Evolutionary conservation across 2,797 vertebrate genomes (phyloP), one percentile per base, ranked within the genome.

Genomic region (Melopsittacus undulatus): DNA sequence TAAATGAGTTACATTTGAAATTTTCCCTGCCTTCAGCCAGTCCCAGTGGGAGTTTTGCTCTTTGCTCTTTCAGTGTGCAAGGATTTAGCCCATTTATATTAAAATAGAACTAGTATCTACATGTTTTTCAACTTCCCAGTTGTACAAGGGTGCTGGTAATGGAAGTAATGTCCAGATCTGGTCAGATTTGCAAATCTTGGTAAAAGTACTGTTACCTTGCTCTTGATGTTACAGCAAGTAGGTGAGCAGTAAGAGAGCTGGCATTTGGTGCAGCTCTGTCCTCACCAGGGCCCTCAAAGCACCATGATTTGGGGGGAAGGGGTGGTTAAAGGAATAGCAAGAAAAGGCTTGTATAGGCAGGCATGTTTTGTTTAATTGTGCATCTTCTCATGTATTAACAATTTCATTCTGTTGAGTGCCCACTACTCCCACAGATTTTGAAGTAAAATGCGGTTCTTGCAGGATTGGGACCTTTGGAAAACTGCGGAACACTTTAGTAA

Each of bases 41-140:
- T 56, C 70, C 77, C 56, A 46, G 51, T 72, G 85, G 70, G 88
- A 92, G 78, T 93, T 93, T 87, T 38, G 5, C 51, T 90, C 72
- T 18, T 77, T 70, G 70, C 83, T 92, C 22, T 57, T 57, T 68
- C 74, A 93, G 4, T 26, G 3, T 75, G 67, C 0, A 0, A 87
- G 78, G 68, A 82, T 87, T 94, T 72, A 88, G 34, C 32, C 90
- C 75, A 69, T 95, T 95, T 94, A 16, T 90, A 93, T 96, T 75
- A 54, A 63, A 94, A 92, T 88, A 26, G 4, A 92, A 80, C 92
- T 20, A 91, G 81, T 90, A 42, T 23, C 67, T 94, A 81, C 90
- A 62, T 88, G 94, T 88, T 89, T 66, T 32, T 23, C 67, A 36
- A 0, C 51, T 64, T 95, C 56, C 74, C 56, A 61, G 13, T 36